Evolutionary conservation across 2,113 vertebrate genomes (phyloP).

Genomic region (Ictalurus furcatus): DNA sequence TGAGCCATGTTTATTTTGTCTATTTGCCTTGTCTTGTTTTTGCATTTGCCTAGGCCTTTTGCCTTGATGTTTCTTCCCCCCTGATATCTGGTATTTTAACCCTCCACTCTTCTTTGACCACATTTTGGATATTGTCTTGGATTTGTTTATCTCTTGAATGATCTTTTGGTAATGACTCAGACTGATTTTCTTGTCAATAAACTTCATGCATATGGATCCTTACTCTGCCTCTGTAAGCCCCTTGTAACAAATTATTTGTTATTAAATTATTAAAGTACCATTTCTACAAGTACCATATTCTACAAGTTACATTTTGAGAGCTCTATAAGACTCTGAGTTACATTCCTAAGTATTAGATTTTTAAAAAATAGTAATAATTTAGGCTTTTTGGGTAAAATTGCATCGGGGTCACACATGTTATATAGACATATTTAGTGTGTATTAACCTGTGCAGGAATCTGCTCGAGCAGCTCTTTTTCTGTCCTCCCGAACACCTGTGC

Average conservation of each 20-base stretch:
- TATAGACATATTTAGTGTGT: neutral
- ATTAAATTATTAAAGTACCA: neutral
- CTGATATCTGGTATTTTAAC: neutral
- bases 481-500: slow-evolving; percentile 54
- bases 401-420: neutral
- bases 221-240: no score
- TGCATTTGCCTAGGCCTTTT: no score
- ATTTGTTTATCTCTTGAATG: no score
- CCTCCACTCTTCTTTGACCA: no score
- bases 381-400: neutral
- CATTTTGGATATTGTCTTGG: no score
- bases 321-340: neutral
- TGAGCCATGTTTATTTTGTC: no score
- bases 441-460: slow-evolving; percentile 58
- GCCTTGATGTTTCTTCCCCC: no score
- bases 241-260: no score
- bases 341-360: neutral
- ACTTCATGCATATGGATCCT: no score
- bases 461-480: slow-evolving; percentile 52
- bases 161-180: no score
- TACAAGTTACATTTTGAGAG: neutral
- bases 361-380: neutral
- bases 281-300: neutral
- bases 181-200: no score
- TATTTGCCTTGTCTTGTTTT: no score